Base-by-base conservation (phyloP, 2,888 invertebrate genomes). In the Hydraecia micacea region DNA sequence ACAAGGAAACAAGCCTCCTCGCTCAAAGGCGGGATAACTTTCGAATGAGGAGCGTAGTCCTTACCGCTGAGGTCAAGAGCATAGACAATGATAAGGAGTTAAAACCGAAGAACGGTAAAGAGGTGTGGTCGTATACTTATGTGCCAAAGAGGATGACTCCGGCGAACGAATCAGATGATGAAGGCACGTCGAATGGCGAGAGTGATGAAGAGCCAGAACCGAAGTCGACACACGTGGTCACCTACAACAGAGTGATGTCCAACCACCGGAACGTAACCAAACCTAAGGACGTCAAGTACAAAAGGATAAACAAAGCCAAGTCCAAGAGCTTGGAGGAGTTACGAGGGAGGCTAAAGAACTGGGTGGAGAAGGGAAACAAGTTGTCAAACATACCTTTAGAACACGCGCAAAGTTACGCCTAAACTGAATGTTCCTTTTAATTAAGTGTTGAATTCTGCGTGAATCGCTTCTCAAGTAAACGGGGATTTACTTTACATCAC, bases 221-320 rank as follows among this genome's bases (percentile, higher is more conserved):
- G 4, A 93, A 92, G 88, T 90, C 96, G 28, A 97, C 95, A 81
- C 98, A 97, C 81, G 98, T 98, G 72, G 98, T 98, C 25, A 98
- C 98, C 2, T 98, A 98, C 95, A 98, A 98, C 94, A 97, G 99
- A 87, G 98, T 99, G 78, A 99, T 99, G 98, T 98, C 98, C 68
- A 99, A 98, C 95, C 99, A 99, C 94, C 97, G 98, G 85, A 98
- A 98, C 73, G 99, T 99, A 73, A 98, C 98, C 9, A 99, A 99
- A 93, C 98, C 98, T 85, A 98, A 98, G 96, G 99, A 99, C 93
- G 98, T 99, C 55, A 99, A 99, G 95, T 99, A 98, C 96, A 98
- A 98, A 93, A 97, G 98, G 91, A 99, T 98, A 93, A 99, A 98
- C 93, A 98, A 99, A 93, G 98, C 98, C 9, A 99, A 99, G 93